Base-by-base conservation (phyloP, 2,797 vertebrate genomes). In the Furcifer pardalis region DNA sequence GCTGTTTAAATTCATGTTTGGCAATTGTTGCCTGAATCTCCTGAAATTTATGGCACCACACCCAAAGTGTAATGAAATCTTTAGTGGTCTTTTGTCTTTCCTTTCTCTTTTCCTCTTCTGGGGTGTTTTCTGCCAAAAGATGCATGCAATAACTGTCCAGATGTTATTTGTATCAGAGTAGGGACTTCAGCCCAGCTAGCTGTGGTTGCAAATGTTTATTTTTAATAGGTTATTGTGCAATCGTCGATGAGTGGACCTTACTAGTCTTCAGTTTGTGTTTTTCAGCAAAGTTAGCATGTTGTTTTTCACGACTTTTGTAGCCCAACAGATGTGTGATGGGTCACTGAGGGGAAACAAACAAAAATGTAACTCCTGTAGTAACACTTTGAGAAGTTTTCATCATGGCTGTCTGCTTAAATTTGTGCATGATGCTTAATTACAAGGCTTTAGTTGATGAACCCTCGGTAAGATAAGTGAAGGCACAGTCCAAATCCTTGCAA, bases 1-100 rank as follows among this genome's bases (percentile, higher is more conserved):
- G 93, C 94, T 97, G 96, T 96, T 97, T 96, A 96, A 95, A 97
- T 97, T 97, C 96, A 96, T 91, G 94, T 95, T 96, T 98, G 97
- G 97, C 97, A 96, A 93, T 91, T 90, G 89, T 87, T 90, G 91
- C 93, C 88, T 85, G 80, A 97, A 96, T 96, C 96, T 96, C 95
- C 95, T 95, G 94, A 93, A 95, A 96, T 96, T 97, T 96, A 97
- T 95, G 95, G 94, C 95, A 97, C 96, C 95, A 96, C 96, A 97
- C 96, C 97, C 97, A 96, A 86, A 93, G 94, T 94, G 94, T 94
- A 97, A 97, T 96, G 96, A 96, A 96, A 96, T 95, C 95, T 96
- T 96, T 95, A 95, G 96, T 96, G 94, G 96, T 95, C 96, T 93
- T 96, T 96, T 97, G 96, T 96, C 94, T 96, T 96, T 93, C 91